These are phyloP conservation scores for Choloepus didactylus DNA, from an alignment of 2,797 vertebrate genomes.

Conservation along the genomic window DNA sequence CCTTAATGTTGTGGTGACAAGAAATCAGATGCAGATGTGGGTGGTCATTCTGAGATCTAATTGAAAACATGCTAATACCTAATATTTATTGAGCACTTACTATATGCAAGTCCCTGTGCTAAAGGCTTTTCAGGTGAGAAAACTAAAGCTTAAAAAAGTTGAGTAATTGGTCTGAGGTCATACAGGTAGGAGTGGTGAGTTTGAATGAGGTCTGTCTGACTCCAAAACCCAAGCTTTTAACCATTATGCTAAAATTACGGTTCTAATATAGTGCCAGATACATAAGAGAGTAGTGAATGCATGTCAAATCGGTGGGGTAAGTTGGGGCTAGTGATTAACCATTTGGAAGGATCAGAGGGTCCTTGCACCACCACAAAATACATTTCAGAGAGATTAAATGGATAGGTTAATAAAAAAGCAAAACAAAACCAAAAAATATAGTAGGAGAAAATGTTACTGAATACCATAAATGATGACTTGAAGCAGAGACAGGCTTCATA, in stretches of 20 bases:
- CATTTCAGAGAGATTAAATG: constrained; percentile 30
- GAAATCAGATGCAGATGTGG: constrained; percentile 8
- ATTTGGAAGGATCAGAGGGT: not conserved
- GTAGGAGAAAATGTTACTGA: not conserved
- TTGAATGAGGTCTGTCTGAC: not conserved
- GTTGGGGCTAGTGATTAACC: not conserved
- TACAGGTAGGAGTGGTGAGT: not conserved
- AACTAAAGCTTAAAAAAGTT: not conserved
- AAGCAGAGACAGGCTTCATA: not conserved
- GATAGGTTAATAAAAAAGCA: constrained; percentile 13
- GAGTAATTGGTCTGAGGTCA: not conserved
- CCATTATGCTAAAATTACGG: not conserved
- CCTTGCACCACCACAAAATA: not conserved
- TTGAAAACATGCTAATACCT: constrained; percentile 14
- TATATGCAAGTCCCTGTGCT: not conserved
- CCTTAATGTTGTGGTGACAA: not conserved
- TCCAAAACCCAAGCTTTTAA: constrained; percentile 47
- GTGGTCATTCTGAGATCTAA: constrained; percentile 36
- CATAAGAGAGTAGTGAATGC: not conserved
- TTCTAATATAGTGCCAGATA: not conserved
- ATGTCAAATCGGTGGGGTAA: not conserved
- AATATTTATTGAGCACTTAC: constrained; percentile 42
- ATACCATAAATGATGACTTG: not conserved
- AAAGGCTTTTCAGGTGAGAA: constrained; percentile 33
- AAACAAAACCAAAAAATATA: not conserved